These are phyloP conservation scores for Caiman crocodilus DNA, from an alignment of 2,797 vertebrate genomes.

Conservation along the genomic window DNA sequence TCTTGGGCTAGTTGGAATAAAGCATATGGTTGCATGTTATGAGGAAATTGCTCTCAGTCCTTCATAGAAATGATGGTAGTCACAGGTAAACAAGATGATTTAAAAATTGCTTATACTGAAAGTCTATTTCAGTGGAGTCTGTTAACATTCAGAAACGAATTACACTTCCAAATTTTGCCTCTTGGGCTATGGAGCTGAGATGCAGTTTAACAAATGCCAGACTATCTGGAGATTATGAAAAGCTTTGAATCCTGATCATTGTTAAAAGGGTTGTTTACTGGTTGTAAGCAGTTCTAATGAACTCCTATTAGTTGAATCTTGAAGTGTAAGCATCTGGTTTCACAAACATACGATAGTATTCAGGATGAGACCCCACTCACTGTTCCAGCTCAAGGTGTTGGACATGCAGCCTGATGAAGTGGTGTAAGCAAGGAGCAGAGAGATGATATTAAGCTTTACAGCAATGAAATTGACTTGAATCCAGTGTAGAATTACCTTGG, in stretches of 20 bases:
- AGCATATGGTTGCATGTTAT: background rate
- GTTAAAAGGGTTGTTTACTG: slow-evolving; percentile 8
- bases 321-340: slow-evolving; percentile 1
- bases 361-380: background rate
- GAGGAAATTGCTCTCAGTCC: background rate
- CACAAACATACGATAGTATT: background rate
- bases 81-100: background rate
- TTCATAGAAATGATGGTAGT: background rate
- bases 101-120: background rate
- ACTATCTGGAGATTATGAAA: background rate
- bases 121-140: slow-evolving; percentile 1
- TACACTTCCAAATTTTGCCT: slow-evolving; percentile 29
- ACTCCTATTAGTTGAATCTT: background rate
- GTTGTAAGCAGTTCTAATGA: background rate
- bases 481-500: too few species aligned
- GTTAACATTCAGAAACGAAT: slow-evolving; percentile 4
- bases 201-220: background rate
- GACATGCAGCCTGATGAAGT: too few species aligned
- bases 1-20: background rate
- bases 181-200: background rate
- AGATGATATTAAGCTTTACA: too few species aligned
- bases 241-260: background rate
- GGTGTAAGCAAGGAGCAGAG: too few species aligned
- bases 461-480: too few species aligned
- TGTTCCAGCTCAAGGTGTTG: background rate